Conservation (phyloP, 2,888 invertebrate genomes). For the Sinohyriopsis cumingii region DNA sequence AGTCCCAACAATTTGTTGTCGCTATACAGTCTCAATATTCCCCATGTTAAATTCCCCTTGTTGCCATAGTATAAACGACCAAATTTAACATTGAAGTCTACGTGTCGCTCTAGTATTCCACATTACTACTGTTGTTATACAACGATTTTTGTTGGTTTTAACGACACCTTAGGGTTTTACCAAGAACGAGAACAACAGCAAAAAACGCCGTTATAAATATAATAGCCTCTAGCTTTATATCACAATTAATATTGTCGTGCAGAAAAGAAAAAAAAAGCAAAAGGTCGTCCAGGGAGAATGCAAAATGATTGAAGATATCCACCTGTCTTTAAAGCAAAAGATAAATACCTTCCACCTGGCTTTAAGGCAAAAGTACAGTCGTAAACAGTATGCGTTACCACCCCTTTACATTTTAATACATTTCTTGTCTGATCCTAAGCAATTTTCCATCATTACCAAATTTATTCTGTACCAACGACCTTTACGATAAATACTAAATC, state of each 20-base stretch:
- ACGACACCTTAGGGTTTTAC: conserved; percentile 6
- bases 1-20: too few relatives aligned
- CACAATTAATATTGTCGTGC: conserved; percentile 4
- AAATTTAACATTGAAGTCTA: too few relatives aligned
- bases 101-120: too few relatives aligned
- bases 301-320: conserved; percentile 15
- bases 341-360: conserved; percentile 12
- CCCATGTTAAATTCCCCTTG: too few relatives aligned
- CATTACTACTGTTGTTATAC: too few relatives aligned
- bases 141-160: too few relatives aligned
- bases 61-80: too few relatives aligned
- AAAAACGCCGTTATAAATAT: conserved; percentile 12
- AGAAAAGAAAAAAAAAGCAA: conserved; percentile 7
- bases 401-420: conserved; percentile 13
- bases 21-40: too few relatives aligned
- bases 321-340: conserved; percentile 14
- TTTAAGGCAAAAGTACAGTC: conserved; percentile 12
- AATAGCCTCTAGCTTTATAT: conserved; percentile 12
- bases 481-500: conserved; percentile 17
- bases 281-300: conserved; percentile 20
- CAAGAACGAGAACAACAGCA: conserved; percentile 19
- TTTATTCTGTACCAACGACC: conserved; percentile 9
- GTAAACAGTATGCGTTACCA: conserved; percentile 6
- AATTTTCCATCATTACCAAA: conserved; percentile 13
- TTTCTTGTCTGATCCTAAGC: conserved; percentile 7